Conservation (phyloP, 2,113 vertebrate species). For the Potamarius usumacintae region DNA sequence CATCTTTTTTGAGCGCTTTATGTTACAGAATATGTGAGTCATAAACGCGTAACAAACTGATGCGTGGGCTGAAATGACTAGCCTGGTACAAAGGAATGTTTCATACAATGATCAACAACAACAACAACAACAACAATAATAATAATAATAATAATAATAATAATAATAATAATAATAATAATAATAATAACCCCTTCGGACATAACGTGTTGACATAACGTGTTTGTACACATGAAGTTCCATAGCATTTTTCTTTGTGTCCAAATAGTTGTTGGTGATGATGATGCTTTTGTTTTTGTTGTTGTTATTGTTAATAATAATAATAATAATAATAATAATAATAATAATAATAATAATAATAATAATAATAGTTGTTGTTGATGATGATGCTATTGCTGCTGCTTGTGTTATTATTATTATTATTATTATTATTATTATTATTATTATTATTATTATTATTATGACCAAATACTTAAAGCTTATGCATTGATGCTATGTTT, state of each 20-base stretch:
- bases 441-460: not conserved
- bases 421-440: not conserved
- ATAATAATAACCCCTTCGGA: too few relatives aligned
- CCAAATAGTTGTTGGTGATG: too few relatives aligned
- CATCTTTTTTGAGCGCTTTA: not conserved
- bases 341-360: too few relatives aligned
- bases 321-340: too few relatives aligned
- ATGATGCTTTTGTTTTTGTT: too few relatives aligned
- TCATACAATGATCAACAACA: not conserved
- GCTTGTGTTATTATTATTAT: not conserved
- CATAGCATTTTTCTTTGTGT: too few relatives aligned
- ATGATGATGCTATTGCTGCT: too few relatives aligned
- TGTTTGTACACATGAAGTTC: too few relatives aligned
- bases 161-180: too few relatives aligned
- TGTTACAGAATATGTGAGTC: slow-evolving; percentile 5
- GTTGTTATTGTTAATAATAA: too few relatives aligned
- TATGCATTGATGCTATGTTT: not conserved
- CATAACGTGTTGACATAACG: too few relatives aligned
- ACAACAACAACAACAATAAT: not conserved
- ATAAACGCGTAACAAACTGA: slow-evolving; percentile 14
- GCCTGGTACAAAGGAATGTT: not conserved
- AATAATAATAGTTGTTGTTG: too few relatives aligned
- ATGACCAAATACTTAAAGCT: not conserved
- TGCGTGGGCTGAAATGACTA: not conserved
- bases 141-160: not conserved